phyloP scores from a whole-genome alignment of 1,140 invertebrate genomes.

The Drosophila ficusphila region DNA sequence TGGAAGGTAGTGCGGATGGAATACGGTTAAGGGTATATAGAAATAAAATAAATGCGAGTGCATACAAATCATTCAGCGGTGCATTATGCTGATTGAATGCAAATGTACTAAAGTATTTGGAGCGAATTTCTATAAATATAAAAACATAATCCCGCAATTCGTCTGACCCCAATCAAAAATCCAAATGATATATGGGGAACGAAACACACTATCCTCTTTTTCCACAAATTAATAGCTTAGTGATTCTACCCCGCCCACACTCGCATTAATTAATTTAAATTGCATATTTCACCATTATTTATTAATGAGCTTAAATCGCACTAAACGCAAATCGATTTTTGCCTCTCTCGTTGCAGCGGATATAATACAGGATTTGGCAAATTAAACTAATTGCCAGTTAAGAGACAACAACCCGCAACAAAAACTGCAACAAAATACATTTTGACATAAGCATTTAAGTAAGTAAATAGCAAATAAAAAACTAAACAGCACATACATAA shows the following conservation, averaged over 20 bases:
- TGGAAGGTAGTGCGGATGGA: conserved; percentile 24
- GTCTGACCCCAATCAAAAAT: conserved; percentile 18
- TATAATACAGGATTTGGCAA: conserved; percentile 81
- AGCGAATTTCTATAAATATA: conserved; percentile 62
- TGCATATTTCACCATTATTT: conserved; percentile 60
- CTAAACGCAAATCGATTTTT: conserved; percentile 54
- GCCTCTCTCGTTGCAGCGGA: conserved; percentile 61
- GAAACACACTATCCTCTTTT: not conserved
- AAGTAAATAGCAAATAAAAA: conserved; percentile 34
- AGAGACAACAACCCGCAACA: conserved; percentile 37
- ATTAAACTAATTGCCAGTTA: conserved; percentile 77
- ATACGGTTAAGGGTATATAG: conserved; percentile 16
- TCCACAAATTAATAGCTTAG: conserved; percentile 55
- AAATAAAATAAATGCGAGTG: conserved; percentile 32
- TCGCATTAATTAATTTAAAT: conserved; percentile 73
- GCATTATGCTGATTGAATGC: conserved; percentile 69
- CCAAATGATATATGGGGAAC: conserved; percentile 5
- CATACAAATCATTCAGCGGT: conserved; percentile 9
- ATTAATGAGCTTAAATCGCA: conserved; percentile 68
- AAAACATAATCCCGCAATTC: conserved; percentile 32
- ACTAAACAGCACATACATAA: conserved; percentile 18
- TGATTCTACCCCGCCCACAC: not conserved
- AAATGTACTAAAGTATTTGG: conserved; percentile 76
- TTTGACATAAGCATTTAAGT: conserved; percentile 71
- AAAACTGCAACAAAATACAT: conserved; percentile 31